These are phyloP conservation scores for Druceiella hillmani DNA, from an alignment of 2,888 invertebrate species.

Conservation along the genomic window DNA sequence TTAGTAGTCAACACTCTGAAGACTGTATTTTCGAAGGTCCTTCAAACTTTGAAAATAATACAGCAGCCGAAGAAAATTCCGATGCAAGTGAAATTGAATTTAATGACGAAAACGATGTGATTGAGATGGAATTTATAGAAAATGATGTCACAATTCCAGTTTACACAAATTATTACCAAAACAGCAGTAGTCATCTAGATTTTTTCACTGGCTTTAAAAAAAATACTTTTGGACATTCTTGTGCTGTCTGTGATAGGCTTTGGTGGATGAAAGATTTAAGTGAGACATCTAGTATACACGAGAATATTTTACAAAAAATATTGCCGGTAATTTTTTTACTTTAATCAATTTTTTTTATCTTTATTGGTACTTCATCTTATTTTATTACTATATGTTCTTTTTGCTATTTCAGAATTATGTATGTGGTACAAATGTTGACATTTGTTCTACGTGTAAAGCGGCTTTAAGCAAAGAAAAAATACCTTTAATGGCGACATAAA, in stretches of 20 bases:
- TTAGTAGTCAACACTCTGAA: slow-evolving; percentile 23
- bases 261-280: slow-evolving; percentile 21
- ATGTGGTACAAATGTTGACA: slow-evolving; percentile 15
- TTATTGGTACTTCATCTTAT: slow-evolving; percentile 18
- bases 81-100: slow-evolving; percentile 23
- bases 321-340: slow-evolving; percentile 19
- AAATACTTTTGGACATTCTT: slow-evolving; percentile 25
- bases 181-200: slow-evolving; percentile 22
- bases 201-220: slow-evolving; percentile 22
- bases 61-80: slow-evolving; percentile 24
- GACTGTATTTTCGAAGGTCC: slow-evolving; percentile 24
- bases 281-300: slow-evolving; percentile 21
- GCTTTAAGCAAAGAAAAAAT: slow-evolving; percentile 2
- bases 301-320: slow-evolving; percentile 20
- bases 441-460: slow-evolving; percentile 22
- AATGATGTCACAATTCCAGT: slow-evolving; percentile 26
- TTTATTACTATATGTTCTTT: slow-evolving; percentile 19
- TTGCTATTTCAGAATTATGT: slow-evolving; percentile 20
- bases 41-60: no score
- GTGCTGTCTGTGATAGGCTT: slow-evolving; percentile 24
- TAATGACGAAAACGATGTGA: slow-evolving; percentile 24
- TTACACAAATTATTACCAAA: slow-evolving; percentile 25
- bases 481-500: not conserved
- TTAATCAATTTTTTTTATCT: slow-evolving; percentile 18
- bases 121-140: slow-evolving; percentile 24